Evolutionary conservation across 2,113 vertebrate species (phyloP), one percentile per base, ranked within the genome.

Genomic region (Daphoenositta chrysoptera): DNA sequence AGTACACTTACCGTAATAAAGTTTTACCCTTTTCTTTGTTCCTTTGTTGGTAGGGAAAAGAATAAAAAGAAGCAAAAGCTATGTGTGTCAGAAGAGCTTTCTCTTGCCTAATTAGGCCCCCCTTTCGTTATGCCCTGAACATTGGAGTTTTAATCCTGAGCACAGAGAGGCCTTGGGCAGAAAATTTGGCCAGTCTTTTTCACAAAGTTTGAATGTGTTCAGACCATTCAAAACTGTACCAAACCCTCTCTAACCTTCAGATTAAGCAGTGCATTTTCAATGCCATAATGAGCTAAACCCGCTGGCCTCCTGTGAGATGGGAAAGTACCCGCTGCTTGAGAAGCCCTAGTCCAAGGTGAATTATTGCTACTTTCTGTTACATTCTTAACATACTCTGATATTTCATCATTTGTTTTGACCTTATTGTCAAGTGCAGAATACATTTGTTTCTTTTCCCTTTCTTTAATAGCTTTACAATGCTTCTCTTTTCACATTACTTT

Each of bases 131-230:
- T 75, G 77, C 57, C 28, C 60, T 65, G 90, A 95, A 93, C 83
- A 78, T 7, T 92, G 80, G 80, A 81, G 96, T 87, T 94, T 95
- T 89, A 96, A 96, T 96, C 90, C 94, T 82, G 64, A 94, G 89
- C 56, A 95, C 80, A 89, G 88, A 96, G 76, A 27, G 60, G 80
- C 72, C 88, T 90, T 90, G 86, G 93, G 86, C 69, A 96, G 76
- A 97, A 96, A 94, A 92, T 81, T 64, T 92, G 83, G 83, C 83
- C 92, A 84, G 86, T 45, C 68, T 93, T 90, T 83, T 92, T 78
- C 80, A 86, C 61, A 81, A 77, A 82, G 83, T 89, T 61, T 96
- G 94, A 96, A 95, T 90, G 72, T 39, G 86, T 90, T 94, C 83
- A 90, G 90, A 88, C 47, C 72, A 83, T 96, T 95, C 80, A 96